These are phyloP conservation scores for Rhinophrynus dorsalis DNA, from an alignment of 2,797 vertebrate genomes.

Conservation along the genomic window DNA sequence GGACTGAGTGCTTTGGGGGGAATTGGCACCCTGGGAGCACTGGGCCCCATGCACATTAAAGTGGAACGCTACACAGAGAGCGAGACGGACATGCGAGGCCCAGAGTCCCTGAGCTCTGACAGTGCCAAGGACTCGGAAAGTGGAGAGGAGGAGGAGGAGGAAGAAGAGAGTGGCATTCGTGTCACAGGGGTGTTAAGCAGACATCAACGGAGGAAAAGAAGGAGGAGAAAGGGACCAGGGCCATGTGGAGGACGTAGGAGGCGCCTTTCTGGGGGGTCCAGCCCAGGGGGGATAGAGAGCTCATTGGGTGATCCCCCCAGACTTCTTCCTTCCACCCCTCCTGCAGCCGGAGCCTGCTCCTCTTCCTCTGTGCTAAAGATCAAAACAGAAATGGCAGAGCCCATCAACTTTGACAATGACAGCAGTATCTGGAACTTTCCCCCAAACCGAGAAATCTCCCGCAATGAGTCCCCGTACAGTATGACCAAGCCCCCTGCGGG, in stretches of 20 bases:
- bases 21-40: constrained; percentile 65
- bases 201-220: constrained; percentile 88
- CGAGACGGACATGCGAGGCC: constrained; percentile 80
- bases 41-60: constrained; percentile 94
- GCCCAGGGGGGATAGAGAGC: constrained; percentile 79
- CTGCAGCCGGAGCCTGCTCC: constrained; percentile 31
- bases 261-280: constrained; percentile 80
- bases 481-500: constrained; percentile 85
- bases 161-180: constrained; percentile 42
- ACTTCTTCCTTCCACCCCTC: constrained; percentile 76
- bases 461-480: constrained; percentile 96
- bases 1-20: constrained; percentile 72
- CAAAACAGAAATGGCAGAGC: constrained; percentile 97
- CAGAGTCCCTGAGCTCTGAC: constrained; percentile 81
- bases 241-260: constrained; percentile 72
- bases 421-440: constrained; percentile 99
- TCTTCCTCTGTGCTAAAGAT: constrained; percentile 90
- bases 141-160: constrained; percentile 66
- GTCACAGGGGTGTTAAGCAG: constrained; percentile 66
- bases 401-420: constrained; percentile 99
- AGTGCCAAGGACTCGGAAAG: constrained; percentile 81
- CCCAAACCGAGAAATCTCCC: constrained; percentile 95
- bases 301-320: constrained; percentile 82
- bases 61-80: constrained; percentile 93
- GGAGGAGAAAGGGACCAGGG: constrained; percentile 95